Evolutionary conservation across 2,888 invertebrate species (phyloP), one percentile per base, ranked within the genome.

Genomic region (Ormyrus labotus): DNA sequence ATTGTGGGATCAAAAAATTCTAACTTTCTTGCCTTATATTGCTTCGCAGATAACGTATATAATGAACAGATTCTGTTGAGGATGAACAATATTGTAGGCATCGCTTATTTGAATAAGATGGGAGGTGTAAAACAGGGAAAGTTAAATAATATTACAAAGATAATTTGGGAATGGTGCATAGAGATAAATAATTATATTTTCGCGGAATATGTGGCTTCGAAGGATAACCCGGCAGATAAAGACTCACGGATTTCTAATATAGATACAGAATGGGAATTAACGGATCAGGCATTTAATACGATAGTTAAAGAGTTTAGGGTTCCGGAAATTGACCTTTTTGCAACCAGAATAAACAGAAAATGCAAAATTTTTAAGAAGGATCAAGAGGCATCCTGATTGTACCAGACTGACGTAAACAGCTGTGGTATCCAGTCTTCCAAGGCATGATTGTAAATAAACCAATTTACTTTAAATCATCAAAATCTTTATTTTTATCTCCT

Each of bases 151-250:
- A 13, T 72, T 19, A 64, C 73, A 2, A 55, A 77, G 48, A 45
- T 74, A 47, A 82, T 85, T 65, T 84, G 84, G 82, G 74, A 81
- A 58, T 84, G 80, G 82, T 83, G 82, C 71, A 80, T 80, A 68
- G 19, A 10, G 7, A 74, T 80, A 60, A 58, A 81, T 6, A 67
- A 83, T 51, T 83, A 80, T 78, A 48, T 84, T 8, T 78, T 80
- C 47, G 83, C 84, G 7, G 75, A 83, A 2, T 85, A 85, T 55
- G 83, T 83, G 48, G 57, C 78, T 13, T 85, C 82, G 4, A 74
- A 69, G n/a, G 80, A 80, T 7, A 85, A 85, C 67, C 73, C 83
- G 51, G 85, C 86, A 19, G 85, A 87, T 74, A 10, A 51, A 47
- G 84, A 73, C 45, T 86, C 85, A 7, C 74, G 86, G 13, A 53